phyloP scores from a whole-genome alignment of 2,888 invertebrate species.

The Macrosoma leucophasiata region DNA sequence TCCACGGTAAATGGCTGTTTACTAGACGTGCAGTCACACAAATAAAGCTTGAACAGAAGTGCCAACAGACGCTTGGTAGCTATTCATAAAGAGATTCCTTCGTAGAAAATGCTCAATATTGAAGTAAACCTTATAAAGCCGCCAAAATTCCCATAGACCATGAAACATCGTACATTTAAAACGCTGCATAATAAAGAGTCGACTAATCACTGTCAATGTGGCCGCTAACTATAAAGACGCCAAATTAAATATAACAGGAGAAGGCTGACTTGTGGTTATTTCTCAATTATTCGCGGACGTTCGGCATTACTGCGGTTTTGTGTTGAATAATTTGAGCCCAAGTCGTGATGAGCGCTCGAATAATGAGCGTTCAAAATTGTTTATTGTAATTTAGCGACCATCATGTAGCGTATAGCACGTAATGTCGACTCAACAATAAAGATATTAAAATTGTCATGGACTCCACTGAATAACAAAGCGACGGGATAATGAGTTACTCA shows the following conservation, averaged over 20 bases:
- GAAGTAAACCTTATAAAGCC: too few relatives aligned
- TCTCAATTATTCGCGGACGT: conserved; percentile 67
- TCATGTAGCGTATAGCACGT: conserved; percentile 59
- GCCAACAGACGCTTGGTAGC: too few relatives aligned
- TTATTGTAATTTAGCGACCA: conserved; percentile 66
- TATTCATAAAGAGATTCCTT: too few relatives aligned
- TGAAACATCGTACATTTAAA: conserved; percentile 19
- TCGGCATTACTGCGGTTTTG: conserved; percentile 63
- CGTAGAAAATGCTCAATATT: too few relatives aligned
- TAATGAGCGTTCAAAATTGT: conserved; percentile 69
- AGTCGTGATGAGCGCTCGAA: conserved; percentile 60
- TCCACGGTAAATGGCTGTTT: too few relatives aligned
- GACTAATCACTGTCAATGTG: conserved; percentile 42
- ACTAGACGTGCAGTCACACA: too few relatives aligned
- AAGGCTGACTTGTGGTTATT: conserved; percentile 62
- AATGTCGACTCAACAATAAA: conserved; percentile 54
- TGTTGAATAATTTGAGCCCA: conserved; percentile 62
- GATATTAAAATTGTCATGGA: conserved; percentile 55
- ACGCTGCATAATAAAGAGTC: conserved; percentile 30
- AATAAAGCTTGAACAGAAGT: too few relatives aligned
- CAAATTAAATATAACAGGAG: conserved; percentile 61
- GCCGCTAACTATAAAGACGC: conserved; percentile 51
- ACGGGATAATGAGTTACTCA: conserved; percentile 35
- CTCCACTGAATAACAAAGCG: conserved; percentile 32
- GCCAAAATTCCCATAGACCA: too few relatives aligned